Base-by-base conservation (phyloP, 2,888 invertebrate genomes). In the Amorpha juglandis region DNA sequence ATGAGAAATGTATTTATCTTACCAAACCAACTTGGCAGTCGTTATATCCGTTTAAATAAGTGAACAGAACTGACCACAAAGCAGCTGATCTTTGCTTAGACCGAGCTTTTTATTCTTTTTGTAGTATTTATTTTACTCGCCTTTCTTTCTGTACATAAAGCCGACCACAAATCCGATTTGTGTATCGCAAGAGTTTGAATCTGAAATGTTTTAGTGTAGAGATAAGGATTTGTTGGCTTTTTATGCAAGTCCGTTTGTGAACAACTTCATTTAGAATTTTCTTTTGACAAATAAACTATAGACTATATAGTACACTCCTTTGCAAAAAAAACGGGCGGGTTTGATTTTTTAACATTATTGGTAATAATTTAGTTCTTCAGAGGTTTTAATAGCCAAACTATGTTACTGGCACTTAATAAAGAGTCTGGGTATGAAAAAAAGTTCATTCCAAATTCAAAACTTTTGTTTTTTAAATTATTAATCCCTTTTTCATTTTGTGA, bases 131-230 rank as follows among this genome's bases (percentile, higher is more conserved):
- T 78, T 79, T 78, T 79, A 74, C 74, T 76, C 81, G 78, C 76
- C 75, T 75, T 81, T 86, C 81, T 76, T 80, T 78, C 77, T 76
- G 75, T 19, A 58, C 58, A 58, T 42, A 58, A 76, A 77, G 77
- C 74, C 73, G 78, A 71, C 71, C 75, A 74, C 74, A 78, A 82
- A 84, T 84, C 84, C 76, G 83, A 86, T 87, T 86, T 86, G 79
- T 79, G 78, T 63, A 58, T 58, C 58, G 58, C 58, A 58, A 42
- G 42, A 42, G 19, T 58, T 58, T 58, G 58, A 58, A 58, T 58
- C 58, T 58, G 42, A 58, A 58, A 21, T 12, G 19, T 42, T 42
- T 42, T 42, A 42, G 58, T 58, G 58, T 58, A 58, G 42, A 42
- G 12, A 58, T 58, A 58, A 58, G 58, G 6, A 58, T 42, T 58